phyloP scores from a whole-genome alignment of 2,797 vertebrate genomes.

The Microcaecilia unicolor region DNA sequence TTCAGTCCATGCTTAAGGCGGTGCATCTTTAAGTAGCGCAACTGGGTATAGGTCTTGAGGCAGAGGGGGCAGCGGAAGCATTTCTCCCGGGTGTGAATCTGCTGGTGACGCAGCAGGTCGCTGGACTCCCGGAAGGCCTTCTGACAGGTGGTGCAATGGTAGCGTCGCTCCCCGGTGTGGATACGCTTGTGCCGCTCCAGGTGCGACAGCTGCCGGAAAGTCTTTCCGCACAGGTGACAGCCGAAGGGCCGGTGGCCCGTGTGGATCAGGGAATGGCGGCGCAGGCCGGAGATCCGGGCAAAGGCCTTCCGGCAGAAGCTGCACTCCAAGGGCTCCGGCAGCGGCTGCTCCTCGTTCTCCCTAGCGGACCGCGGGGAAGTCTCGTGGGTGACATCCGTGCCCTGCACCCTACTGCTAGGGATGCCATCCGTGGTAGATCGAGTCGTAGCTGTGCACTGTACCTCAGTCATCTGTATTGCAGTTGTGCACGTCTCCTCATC shows the following conservation, averaged over 20 bases:
- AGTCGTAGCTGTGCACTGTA: too few relatives aligned
- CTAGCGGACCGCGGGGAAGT: not conserved
- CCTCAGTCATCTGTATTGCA: too few relatives aligned
- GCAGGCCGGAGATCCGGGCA: slow-evolving; percentile 45
- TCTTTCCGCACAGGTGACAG: slow-evolving; percentile 67
- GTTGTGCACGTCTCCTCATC: too few relatives aligned
- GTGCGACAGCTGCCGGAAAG: slow-evolving; percentile 74
- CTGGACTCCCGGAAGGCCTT: slow-evolving; percentile 74
- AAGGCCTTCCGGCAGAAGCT: slow-evolving; percentile 47
- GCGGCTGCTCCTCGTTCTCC: slow-evolving; percentile 1
- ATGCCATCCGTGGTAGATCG: too few relatives aligned
- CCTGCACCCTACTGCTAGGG: too few relatives aligned
- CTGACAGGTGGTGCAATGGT: slow-evolving; percentile 66
- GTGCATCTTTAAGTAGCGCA: not conserved
- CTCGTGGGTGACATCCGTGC: too few relatives aligned
- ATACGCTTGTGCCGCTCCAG: slow-evolving; percentile 75
- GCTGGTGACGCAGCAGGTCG: slow-evolving; percentile 62
- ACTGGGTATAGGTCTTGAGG: not conserved
- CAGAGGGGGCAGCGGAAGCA: slow-evolving; percentile 28
- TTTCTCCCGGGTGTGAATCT: slow-evolving; percentile 43
- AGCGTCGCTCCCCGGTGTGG: slow-evolving; percentile 75
- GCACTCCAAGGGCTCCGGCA: slow-evolving; percentile 41
- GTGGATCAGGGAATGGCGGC: slow-evolving; percentile 66
- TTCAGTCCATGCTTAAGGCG: not conserved
- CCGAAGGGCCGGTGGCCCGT: slow-evolving; percentile 65